phyloP scores from a whole-genome alignment of 2,888 invertebrate genomes.

The Diplolepis rosae region DNA sequence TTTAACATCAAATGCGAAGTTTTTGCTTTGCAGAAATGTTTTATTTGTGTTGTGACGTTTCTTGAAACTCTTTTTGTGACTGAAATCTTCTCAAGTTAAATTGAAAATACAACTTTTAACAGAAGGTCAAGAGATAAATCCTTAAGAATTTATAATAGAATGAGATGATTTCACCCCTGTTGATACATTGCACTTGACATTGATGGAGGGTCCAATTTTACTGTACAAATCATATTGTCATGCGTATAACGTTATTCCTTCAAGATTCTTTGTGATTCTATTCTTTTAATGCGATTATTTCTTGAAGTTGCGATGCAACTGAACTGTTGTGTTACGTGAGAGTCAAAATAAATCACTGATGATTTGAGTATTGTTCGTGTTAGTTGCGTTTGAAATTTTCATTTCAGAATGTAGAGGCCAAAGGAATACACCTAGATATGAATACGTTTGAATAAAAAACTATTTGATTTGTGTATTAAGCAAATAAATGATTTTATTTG shows the following conservation, averaged over 20 bases:
- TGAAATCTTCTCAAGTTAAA: no score
- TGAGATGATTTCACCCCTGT: background rate
- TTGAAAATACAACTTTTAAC: no score
- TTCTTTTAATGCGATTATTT: background rate
- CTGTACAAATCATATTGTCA: background rate
- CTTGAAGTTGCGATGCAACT: background rate
- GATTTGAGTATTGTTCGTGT: background rate
- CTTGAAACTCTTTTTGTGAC: no score
- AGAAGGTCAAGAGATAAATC: no score
- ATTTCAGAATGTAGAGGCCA: background rate
- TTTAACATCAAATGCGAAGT: no score
- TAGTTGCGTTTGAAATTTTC: background rate
- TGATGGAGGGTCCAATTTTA: conserved; percentile 5
- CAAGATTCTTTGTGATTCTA: background rate
- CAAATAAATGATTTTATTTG: no score
- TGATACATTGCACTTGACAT: background rate
- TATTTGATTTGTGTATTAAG: no score
- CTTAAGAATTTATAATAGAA: background rate
- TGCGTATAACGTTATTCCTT: background rate
- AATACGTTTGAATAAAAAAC: no score
- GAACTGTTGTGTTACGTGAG: background rate
- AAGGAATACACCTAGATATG: no score
- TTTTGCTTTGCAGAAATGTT: no score
- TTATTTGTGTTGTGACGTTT: no score
- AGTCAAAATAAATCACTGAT: background rate